phyloP scores from a whole-genome alignment of 1,140 invertebrate species.

The Megalopta genalis region DNA sequence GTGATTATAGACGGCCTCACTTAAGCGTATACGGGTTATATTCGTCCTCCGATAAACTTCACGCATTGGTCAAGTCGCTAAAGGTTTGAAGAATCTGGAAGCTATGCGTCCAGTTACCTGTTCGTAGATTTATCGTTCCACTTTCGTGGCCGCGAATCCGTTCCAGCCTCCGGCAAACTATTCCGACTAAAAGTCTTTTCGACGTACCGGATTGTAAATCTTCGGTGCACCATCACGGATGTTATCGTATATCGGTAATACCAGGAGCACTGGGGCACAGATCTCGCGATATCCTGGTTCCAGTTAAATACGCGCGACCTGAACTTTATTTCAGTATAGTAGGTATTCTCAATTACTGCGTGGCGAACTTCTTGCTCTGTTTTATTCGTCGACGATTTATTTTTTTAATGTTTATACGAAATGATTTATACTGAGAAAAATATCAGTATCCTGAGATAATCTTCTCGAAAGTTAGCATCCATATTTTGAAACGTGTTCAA shows the following conservation, averaged over 20 bases:
- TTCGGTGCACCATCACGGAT: constrained; percentile 14
- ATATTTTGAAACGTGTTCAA: too few species aligned
- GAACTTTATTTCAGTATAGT: not conserved
- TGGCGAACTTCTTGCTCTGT: too few species aligned
- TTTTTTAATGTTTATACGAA: too few species aligned
- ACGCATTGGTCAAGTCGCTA: constrained; percentile 37
- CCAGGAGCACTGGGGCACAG: not conserved
- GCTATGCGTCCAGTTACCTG: constrained; percentile 57
- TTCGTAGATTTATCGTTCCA: constrained; percentile 59
- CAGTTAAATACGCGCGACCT: not conserved
- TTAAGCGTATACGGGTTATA: constrained; percentile 5
- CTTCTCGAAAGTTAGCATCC: too few species aligned
- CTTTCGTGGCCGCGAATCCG: constrained; percentile 52
- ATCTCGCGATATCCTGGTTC: not conserved
- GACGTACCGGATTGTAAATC: constrained; percentile 53
- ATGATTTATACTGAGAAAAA: too few species aligned
- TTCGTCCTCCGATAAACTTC: constrained; percentile 32
- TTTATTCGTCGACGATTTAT: too few species aligned
- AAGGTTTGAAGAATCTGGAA: constrained; percentile 55
- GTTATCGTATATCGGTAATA: constrained; percentile 38
- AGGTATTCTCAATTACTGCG: not conserved
- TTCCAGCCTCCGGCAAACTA: constrained; percentile 32
- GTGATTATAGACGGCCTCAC: not conserved
- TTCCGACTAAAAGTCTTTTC: constrained; percentile 22
- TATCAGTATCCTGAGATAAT: too few species aligned